Evolutionary conservation across 2,888 invertebrate genomes (phyloP).

Genomic region (Horisme vitalbata): DNA sequence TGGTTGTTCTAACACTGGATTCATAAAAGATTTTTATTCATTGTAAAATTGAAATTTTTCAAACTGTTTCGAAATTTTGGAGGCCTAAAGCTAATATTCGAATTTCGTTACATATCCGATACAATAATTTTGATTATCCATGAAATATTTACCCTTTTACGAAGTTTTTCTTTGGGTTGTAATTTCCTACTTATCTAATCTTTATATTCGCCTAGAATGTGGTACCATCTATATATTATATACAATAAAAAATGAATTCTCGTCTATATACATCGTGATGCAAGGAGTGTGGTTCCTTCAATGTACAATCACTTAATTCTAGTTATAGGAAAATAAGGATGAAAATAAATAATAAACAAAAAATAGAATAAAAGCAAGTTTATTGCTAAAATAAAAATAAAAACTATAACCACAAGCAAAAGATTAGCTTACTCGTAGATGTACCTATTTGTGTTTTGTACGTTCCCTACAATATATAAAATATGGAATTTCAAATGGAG

Average conservation of each 20-base stretch:
- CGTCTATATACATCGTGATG: slow-evolving; percentile 70
- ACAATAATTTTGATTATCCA: slow-evolving; percentile 68
- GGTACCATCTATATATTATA: slow-evolving; percentile 62
- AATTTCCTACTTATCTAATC: slow-evolving; percentile 40
- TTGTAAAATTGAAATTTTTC: slow-evolving; percentile 53
- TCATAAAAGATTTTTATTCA: slow-evolving; percentile 48
- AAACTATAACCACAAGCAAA: slow-evolving; percentile 78
- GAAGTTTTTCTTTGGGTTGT: slow-evolving; percentile 36
- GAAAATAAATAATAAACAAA: slow-evolving; percentile 65
- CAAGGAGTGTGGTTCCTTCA: slow-evolving; percentile 82
- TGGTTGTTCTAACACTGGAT: slow-evolving; percentile 75
- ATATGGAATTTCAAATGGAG: slow-evolving; percentile 46
- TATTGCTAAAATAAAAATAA: slow-evolving; percentile 81
- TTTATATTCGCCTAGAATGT: slow-evolving; percentile 49
- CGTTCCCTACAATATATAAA: slow-evolving; percentile 68
- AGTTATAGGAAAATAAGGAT: slow-evolving; percentile 50
- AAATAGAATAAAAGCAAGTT: slow-evolving; percentile 80
- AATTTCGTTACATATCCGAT: slow-evolving; percentile 59
- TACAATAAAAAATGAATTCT: slow-evolving; percentile 60
- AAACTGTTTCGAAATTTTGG: slow-evolving; percentile 50
- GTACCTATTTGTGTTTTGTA: slow-evolving; percentile 70
- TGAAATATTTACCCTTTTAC: slow-evolving; percentile 57
- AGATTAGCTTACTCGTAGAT: slow-evolving; percentile 65
- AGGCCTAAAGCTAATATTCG: slow-evolving; percentile 60
- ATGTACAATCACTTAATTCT: slow-evolving; percentile 63